phyloP scores from a whole-genome alignment of 2,888 invertebrate genomes.

The Trissolcus brochymenae region DNA sequence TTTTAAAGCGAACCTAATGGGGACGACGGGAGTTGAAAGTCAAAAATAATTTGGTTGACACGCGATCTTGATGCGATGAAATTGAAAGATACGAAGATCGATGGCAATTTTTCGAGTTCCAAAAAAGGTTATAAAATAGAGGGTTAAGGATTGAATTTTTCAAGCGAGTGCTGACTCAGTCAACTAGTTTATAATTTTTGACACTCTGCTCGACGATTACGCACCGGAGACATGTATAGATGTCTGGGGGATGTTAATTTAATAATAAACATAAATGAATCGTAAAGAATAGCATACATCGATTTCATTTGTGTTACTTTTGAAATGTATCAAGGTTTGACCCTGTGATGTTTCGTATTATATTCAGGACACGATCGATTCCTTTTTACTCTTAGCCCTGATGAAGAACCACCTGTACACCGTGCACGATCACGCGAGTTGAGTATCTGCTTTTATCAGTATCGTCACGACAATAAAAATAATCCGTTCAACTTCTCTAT shows the following conservation, averaged over 20 bases:
- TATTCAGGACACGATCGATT: slow-evolving; percentile 54
- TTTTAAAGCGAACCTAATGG: slow-evolving; percentile 16
- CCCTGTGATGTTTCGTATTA: slow-evolving; percentile 51
- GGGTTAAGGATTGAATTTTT: slow-evolving; percentile 21
- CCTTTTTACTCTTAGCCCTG: slow-evolving; percentile 51
- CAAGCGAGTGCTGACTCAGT: not conserved
- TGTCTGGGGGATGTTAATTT: slow-evolving; percentile 1
- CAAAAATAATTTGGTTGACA: slow-evolving; percentile 43
- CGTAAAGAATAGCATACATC: slow-evolving; percentile 41
- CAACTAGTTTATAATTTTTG: not conserved
- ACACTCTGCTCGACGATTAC: not conserved
- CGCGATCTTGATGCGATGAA: slow-evolving; percentile 35
- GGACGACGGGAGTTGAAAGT: slow-evolving; percentile 34
- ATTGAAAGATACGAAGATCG: slow-evolving; percentile 27
- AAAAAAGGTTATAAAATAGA: slow-evolving; percentile 3
- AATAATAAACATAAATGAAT: slow-evolving; percentile 11
- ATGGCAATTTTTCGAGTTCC: slow-evolving; percentile 9
- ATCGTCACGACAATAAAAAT: slow-evolving; percentile 49
- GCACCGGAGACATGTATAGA: not conserved
- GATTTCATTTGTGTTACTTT: slow-evolving; percentile 45
- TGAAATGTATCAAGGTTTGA: slow-evolving; percentile 52
- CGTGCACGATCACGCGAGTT: slow-evolving; percentile 50
- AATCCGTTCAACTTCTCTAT: slow-evolving; percentile 43
- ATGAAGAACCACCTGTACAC: slow-evolving; percentile 53
- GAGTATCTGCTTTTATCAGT: slow-evolving; percentile 52